Percentiles rank a stretch among this genome's conserved stretches.
phyloP scores from a whole-genome alignment of 2,888 invertebrate species.

The Ennomos erosarius region DNA sequence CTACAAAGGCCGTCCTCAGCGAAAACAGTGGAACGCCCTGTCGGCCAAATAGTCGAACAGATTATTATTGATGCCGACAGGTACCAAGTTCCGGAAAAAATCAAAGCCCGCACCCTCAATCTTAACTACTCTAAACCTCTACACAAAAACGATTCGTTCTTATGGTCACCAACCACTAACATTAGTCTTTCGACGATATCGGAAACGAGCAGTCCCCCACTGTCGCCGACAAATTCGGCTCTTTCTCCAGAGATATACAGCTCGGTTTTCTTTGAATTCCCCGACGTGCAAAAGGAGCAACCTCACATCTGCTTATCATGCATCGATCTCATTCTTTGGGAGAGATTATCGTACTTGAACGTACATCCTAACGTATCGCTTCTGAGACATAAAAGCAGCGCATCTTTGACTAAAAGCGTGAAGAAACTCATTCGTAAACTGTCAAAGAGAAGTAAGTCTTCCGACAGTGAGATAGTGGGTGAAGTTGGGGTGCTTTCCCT shows the following conservation, averaged over 20 bases:
- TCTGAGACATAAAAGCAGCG: conserved; percentile 58
- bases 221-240: conserved; percentile 51
- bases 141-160: conserved; percentile 66
- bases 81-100: conserved; percentile 64
- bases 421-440: conserved; percentile 48
- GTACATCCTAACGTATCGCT: conserved; percentile 71
- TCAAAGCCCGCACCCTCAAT: conserved; percentile 54
- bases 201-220: conserved; percentile 60
- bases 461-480: conserved; percentile 55
- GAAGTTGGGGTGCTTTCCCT: conserved; percentile 73
- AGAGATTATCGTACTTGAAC: conserved; percentile 62
- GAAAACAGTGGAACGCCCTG: conserved; percentile 48
- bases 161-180: conserved; percentile 61
- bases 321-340: conserved; percentile 78
- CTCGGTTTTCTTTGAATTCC: conserved; percentile 75
- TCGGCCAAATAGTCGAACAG: conserved; percentile 65
- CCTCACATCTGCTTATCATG: conserved; percentile 62
- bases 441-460: conserved; percentile 57
- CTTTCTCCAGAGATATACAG: conserved; percentile 70
- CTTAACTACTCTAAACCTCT: conserved; percentile 49
- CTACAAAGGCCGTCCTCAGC: conserved; percentile 36
- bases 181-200: conserved; percentile 72
- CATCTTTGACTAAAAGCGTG: conserved; percentile 58
- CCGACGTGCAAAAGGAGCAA: conserved; percentile 50
- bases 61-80: conserved; percentile 63